Evolutionary conservation across 1,140 invertebrate genomes (phyloP), one percentile per base, ranked within the genome.

Genomic region (Anadara kagoshimensis): DNA sequence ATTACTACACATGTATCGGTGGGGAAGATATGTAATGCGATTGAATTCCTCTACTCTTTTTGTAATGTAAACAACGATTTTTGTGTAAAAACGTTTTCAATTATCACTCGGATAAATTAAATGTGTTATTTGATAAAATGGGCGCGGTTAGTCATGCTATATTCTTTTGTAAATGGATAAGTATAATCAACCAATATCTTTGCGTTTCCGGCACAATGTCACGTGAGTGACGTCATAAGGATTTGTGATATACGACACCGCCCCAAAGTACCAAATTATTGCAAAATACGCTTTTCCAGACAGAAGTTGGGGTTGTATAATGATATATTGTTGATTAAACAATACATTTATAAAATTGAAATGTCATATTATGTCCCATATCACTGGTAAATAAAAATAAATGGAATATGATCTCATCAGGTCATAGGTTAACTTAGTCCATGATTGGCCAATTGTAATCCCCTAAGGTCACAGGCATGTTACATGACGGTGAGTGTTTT

Each of bases 401-500:
- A 62, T 53, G 54, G 62, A 59, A 61, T 49, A 43, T 61, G 59
- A 83, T 69, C 72, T 82, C 76, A 83, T 59, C 12, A 67, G 75
- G 77, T 81, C 81, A 85, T 82, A 85, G 85, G 78, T 86, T 61
- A 85, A 79, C 72, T 67, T 67, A 26, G 73, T 72, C 85, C 84
- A 53, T 86, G 81, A 61, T 73, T 58, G 63, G 26, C 51, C 58
- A 78, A 79, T 77, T 82, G 89, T 84, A 83, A 88, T 85, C 90
- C 89, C 90, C 89, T 86, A 81, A 86, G 84, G 82, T 86, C 83
- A 88, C 87, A 89, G 87, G 89, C 88, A 89, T 88, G 89, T 90
- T 90, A 89, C 88, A 90, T 90, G 90, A 90, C 87, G 89, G 90
- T 91, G 89, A 91, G 90, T 91, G 90, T 90, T 90, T 90, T 90